A percentile compares a stretch with the other conserved stretches of the same genome.
Evolutionary conservation across 2,113 vertebrate species (phyloP).

Genomic region (Carollia perspicillata): DNA sequence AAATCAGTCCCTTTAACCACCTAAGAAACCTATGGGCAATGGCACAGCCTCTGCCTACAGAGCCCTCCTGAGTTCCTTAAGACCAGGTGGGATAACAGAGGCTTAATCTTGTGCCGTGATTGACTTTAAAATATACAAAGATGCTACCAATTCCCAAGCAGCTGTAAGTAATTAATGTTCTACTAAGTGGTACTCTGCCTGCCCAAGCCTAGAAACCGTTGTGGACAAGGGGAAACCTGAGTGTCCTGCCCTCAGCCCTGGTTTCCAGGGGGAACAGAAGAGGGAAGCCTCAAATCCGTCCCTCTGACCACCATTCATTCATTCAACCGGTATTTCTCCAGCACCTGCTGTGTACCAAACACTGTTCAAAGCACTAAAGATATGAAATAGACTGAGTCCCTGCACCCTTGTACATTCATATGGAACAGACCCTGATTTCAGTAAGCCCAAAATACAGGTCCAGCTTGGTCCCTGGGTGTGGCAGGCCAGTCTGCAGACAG

Average conservation of each 20-base stretch:
- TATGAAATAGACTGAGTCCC: not conserved
- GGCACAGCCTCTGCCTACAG: not conserved
- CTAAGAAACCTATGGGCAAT: not conserved
- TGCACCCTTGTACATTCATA: not conserved
- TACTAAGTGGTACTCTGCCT: not conserved
- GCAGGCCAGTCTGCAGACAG: not conserved
- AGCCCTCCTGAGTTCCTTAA: not conserved
- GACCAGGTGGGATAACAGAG: not conserved
- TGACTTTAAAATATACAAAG: not conserved
- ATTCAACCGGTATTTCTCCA: not conserved
- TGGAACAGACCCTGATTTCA: not conserved
- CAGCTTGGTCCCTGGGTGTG: not conserved
- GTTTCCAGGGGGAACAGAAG: not conserved
- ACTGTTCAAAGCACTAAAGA: not conserved
- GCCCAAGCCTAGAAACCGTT: not conserved
- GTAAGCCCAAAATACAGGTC: not conserved
- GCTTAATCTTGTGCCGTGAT: not conserved
- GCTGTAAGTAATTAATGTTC: not conserved
- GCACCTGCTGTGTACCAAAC: not conserved
- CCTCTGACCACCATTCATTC: not conserved
- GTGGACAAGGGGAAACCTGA: not conserved
- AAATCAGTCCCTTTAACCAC: not conserved
- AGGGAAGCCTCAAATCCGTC: not conserved
- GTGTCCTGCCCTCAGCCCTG: accelerated
- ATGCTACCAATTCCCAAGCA: not conserved